Conservation (phyloP, 2,797 vertebrate genomes). For the Gadopsis marmoratus region DNA sequence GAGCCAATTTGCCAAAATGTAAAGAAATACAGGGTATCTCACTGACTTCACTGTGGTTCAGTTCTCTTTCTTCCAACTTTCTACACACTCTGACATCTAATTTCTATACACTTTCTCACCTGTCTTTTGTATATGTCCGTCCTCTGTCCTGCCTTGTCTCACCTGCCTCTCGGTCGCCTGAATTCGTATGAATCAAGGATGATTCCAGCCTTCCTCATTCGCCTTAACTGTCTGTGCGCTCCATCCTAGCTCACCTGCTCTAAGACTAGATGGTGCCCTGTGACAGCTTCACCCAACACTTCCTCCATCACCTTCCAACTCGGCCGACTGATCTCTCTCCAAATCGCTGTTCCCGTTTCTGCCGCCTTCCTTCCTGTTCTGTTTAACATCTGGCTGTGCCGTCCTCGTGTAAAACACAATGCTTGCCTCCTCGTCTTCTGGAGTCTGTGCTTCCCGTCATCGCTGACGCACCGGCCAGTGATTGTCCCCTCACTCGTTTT, state of each 20-base stretch:
- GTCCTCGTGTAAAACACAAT: not conserved
- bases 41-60: not conserved
- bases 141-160: not conserved
- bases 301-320: conserved; percentile 38
- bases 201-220: not conserved
- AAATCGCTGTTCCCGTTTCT: conserved; percentile 2
- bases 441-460: conserved; percentile 9
- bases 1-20: not conserved
- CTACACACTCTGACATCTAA: not conserved
- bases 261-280: not conserved
- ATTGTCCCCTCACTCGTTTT: conserved; percentile 8
- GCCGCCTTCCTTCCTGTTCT: conserved; percentile 59
- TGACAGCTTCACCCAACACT: conserved; percentile 9
- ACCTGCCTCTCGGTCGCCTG: not conserved
- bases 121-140: not conserved
- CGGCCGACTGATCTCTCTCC: conserved; percentile 31
- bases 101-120: not conserved
- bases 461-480: not conserved
- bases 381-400: conserved; percentile 53
- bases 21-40: not conserved
- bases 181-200: not conserved
- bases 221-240: conserved; percentile 21
- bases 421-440: too few relatives aligned
- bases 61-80: not conserved
- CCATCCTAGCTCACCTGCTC: conserved; percentile 2